A percentile compares a stretch with the other conserved stretches of the same genome.
Evolutionary conservation across 2,797 vertebrate genomes (phyloP).

Genomic region (Rallus crepitans): DNA sequence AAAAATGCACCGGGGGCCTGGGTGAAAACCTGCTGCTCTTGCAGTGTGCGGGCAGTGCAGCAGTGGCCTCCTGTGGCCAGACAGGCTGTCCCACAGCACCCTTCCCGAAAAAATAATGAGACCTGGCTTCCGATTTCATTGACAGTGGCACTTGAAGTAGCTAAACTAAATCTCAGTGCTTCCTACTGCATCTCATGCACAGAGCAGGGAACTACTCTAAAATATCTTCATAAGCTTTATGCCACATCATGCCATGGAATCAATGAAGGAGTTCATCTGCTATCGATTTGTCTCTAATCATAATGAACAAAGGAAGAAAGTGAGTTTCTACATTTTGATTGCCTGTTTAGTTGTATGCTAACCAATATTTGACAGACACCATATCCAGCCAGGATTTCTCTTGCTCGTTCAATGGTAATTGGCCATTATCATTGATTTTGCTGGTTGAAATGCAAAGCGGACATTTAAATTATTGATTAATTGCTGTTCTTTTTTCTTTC

Average conservation of each 20-base stretch:
- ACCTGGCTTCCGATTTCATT: neutral
- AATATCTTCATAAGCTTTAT: neutral
- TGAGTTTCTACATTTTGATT: neutral
- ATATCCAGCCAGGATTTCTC: neutral
- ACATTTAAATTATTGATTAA: slow-evolving; percentile 45
- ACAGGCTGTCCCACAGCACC: rapidly evolving
- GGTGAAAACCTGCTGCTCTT: neutral
- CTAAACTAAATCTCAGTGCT: neutral
- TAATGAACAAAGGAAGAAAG: neutral
- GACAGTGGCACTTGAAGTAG: neutral
- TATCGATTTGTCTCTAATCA: neutral
- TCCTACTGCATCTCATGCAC: neutral
- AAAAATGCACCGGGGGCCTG: rapidly evolving
- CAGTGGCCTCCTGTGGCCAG: slow-evolving; percentile 12
- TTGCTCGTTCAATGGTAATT: neutral
- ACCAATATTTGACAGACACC: neutral
- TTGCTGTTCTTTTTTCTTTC: neutral
- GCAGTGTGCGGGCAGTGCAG: neutral
- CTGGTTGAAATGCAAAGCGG: slow-evolving; percentile 8
- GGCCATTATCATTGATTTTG: neutral
- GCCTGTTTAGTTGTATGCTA: neutral
- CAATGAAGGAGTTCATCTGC: neutral
- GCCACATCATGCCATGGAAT: neutral
- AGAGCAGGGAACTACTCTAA: neutral
- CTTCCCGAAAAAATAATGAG: neutral